Evolutionary conservation across 2,113 vertebrate genomes (phyloP).

Genomic region (Calypte anna): DNA sequence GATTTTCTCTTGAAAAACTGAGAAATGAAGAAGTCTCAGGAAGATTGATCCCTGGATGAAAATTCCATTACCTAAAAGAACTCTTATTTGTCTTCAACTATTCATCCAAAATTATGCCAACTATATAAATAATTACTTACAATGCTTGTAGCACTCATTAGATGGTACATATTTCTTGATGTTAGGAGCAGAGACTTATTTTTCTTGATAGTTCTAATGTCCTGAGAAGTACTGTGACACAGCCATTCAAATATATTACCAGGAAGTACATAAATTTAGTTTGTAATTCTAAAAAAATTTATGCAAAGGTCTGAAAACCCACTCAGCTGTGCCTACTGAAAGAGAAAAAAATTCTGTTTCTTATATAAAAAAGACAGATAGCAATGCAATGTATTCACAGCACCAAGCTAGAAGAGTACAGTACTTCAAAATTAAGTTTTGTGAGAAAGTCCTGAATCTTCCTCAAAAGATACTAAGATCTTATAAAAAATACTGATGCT

Average conservation of each 20-base stretch:
- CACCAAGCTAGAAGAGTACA: neutral
- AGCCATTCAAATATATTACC: neutral
- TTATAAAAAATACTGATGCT: neutral
- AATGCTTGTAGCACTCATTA: constrained; percentile 19
- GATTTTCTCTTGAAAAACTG: neutral
- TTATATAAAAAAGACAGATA: neutral
- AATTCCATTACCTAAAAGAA: neutral
- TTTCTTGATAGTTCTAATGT: neutral
- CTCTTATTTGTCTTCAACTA: constrained; percentile 16
- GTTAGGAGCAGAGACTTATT: neutral
- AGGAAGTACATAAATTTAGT: neutral
- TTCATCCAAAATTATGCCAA: constrained; percentile 49
- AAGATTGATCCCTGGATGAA: neutral
- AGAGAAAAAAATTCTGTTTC: neutral
- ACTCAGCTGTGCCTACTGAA: neutral
- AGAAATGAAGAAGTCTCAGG: neutral
- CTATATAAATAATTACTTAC: constrained; percentile 50
- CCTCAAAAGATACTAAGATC: neutral
- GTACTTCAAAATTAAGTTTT: neutral
- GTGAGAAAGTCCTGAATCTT: neutral
- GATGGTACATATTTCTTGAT: neutral
- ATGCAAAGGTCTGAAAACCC: neutral
- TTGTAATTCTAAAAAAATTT: neutral
- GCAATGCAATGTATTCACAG: neutral
- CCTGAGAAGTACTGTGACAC: neutral